These are phyloP conservation scores for Stenodera caucasica DNA, from an alignment of 2,888 invertebrate species.

Conservation along the genomic window DNA sequence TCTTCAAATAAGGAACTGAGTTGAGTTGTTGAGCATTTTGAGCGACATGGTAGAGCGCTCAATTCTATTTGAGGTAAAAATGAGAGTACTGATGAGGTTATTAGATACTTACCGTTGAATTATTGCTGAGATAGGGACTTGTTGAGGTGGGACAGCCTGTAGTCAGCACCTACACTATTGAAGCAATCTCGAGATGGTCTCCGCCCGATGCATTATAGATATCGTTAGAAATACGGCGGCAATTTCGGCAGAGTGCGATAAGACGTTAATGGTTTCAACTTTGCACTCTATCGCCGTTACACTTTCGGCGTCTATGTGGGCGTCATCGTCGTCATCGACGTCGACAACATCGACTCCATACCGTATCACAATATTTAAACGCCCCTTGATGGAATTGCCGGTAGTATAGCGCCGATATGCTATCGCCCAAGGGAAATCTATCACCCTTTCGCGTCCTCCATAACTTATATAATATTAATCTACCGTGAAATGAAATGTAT, in stretches of 20 bases:
- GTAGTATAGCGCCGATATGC: slow-evolving; percentile 30
- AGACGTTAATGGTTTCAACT: slow-evolving; percentile 63
- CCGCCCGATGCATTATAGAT: slow-evolving; percentile 56
- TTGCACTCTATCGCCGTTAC: slow-evolving; percentile 59
- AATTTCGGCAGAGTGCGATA: slow-evolving; percentile 58
- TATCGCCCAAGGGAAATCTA: slow-evolving; percentile 54
- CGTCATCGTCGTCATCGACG: slow-evolving; percentile 38
- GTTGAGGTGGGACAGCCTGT: too few relatives aligned
- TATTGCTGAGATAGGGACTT: too few relatives aligned
- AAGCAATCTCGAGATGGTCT: slow-evolving; percentile 50
- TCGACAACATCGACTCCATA: slow-evolving; percentile 4
- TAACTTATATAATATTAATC: slow-evolving; percentile 59
- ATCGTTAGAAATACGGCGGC: slow-evolving; percentile 58
- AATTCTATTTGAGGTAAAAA: too few relatives aligned
- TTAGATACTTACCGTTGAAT: too few relatives aligned
- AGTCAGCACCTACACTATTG: slow-evolving; percentile 45
- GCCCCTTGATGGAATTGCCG: slow-evolving; percentile 33
- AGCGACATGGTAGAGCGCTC: too few relatives aligned
- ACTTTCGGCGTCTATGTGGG: slow-evolving; percentile 40
- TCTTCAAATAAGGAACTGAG: too few relatives aligned
- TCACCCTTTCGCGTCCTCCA: slow-evolving; percentile 58
- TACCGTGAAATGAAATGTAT: slow-evolving; percentile 58
- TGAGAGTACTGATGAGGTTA: too few relatives aligned
- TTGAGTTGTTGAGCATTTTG: too few relatives aligned
- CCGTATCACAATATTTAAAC: neutral